Base-by-base conservation (phyloP, 2,113 vertebrate genomes). In the Megaceryle torquata region DNA sequence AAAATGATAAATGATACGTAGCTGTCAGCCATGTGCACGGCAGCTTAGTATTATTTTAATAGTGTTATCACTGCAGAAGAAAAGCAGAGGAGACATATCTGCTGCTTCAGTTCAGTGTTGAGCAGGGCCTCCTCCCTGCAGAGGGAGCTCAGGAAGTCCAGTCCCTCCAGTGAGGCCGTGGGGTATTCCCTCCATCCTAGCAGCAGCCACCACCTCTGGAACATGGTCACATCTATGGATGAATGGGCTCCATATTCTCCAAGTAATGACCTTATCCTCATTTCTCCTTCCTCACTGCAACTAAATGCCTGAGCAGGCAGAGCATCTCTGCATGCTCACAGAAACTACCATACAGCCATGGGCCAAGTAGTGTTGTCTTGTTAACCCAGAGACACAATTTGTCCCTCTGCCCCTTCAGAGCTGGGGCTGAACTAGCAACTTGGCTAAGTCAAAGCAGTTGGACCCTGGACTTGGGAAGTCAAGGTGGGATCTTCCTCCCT, bases 1-100 rank as follows among this genome's bases (percentile, higher is more conserved):
- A 91, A 89, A 95, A 88, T 91, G 82, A 94, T 89, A 85, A 76
- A 54, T 54, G 33, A 61, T 43, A 28, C 2, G 21, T 79, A 87
- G 95, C 86, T 2, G 0, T 82, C 70, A 87, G 78, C 54, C 35
- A 19, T 15, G 37, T 16, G 7, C 33, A 22, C 0, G 0, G 77
- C 74, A 71, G 60, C 37, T 67, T 56, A 71, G 50, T 28, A 2
- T 77, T 56, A 44, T 89, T 91, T 67, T 31, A 53, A 43, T 37
- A 39, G 53, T 5, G 25, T 71, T 78, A 21, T 19, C 50, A 31
- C 33, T 72, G 65, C 26, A 41, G 25, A 48, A 39, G 29, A 41
- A 37, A 76, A 56, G 74, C 22, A 8, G 5, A 7, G 20, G 9
- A 56, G 68, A 31, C 0, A 0, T 9, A 15, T 12, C 56, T 69